A percentile compares a stretch with the other conserved stretches of the same genome.
These are phyloP conservation scores for Ancistrus triradiatus DNA, from an alignment of 2,113 vertebrate species.

Conservation along the genomic window DNA sequence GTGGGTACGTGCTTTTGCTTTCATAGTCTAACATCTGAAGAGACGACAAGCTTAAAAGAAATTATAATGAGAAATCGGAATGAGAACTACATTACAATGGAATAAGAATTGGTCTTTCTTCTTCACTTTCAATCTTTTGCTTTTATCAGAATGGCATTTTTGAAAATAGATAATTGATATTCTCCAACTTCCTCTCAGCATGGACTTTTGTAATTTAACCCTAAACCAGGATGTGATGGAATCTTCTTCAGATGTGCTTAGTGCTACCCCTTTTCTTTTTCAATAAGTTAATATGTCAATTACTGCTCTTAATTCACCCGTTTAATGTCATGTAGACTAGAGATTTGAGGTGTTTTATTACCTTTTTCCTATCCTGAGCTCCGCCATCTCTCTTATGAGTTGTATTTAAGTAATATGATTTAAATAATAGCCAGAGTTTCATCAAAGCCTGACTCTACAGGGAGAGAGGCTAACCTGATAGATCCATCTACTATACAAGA, in stretches of 20 bases:
- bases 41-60: slow-evolving; percentile 31
- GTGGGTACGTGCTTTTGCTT: slow-evolving; percentile 79
- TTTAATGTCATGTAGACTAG: slow-evolving; percentile 40
- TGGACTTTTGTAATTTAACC: slow-evolving; percentile 31
- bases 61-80: too few species aligned
- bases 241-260: slow-evolving; percentile 21
- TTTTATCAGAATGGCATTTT: too few species aligned
- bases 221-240: neutral
- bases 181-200: neutral
- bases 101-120: neutral
- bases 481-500: too few species aligned
- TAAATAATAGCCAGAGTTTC: too few species aligned
- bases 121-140: too few species aligned
- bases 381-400: slow-evolving; percentile 33
- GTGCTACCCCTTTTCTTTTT: slow-evolving; percentile 25
- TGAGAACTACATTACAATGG: too few species aligned
- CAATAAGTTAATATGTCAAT: slow-evolving; percentile 30
- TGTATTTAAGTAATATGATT: slow-evolving; percentile 41
- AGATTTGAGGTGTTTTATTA: slow-evolving; percentile 35
- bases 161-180: slow-evolving; percentile 17
- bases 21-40: slow-evolving; percentile 90
- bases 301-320: slow-evolving; percentile 27
- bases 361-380: slow-evolving; percentile 31
- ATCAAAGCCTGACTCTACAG: too few species aligned
- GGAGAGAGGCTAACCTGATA: too few species aligned